Percentiles rank a stretch among this genome's conserved stretches.
Conservation (phyloP, 2,113 vertebrate genomes). For the Scytalopus superciliaris region DNA sequence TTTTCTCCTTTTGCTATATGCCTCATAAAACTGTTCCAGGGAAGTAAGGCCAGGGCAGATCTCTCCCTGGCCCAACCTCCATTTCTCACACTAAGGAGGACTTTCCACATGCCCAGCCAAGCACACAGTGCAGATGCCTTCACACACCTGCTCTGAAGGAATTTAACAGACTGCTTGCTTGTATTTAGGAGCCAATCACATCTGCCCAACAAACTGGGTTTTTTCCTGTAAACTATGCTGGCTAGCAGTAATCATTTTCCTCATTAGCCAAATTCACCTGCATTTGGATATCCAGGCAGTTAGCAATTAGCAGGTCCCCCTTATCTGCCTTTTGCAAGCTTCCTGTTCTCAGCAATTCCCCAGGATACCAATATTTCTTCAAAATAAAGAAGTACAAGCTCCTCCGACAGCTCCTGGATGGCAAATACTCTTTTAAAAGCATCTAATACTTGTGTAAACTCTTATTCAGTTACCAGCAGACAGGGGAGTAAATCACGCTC, state of each 20-base stretch:
- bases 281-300: background rate
- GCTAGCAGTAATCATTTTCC: background rate
- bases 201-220: background rate
- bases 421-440: background rate
- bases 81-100: background rate
- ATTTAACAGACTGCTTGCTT: background rate
- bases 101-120: background rate
- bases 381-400: background rate
- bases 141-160: background rate
- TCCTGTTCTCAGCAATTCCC: background rate
- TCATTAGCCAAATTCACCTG: background rate
- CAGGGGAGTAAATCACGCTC: background rate
- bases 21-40: background rate
- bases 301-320: background rate
- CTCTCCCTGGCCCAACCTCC: background rate
- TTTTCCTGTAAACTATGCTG: background rate
- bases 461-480: background rate
- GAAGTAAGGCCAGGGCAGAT: background rate
- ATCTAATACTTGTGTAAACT: background rate
- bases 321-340: background rate
- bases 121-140: background rate
- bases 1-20: background rate
- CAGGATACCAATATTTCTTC: background rate
- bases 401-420: background rate
- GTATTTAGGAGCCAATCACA: background rate